Evolutionary conservation across 2,797 vertebrate species (phyloP).

Genomic region (Pseudochirops corinnae): DNA sequence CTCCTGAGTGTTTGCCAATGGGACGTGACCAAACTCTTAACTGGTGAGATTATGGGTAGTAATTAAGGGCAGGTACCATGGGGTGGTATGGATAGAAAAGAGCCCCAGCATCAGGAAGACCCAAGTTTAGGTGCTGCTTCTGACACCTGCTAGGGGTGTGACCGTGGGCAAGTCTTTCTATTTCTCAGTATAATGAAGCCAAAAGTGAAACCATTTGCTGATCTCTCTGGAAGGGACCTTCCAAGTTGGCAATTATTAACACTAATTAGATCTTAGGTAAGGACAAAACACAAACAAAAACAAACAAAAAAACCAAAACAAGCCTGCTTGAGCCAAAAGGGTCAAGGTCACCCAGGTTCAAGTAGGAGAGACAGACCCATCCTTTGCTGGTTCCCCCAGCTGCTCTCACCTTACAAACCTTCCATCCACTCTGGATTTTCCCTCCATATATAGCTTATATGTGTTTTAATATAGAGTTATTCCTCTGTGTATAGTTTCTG

Average conservation of each 20-base stretch:
- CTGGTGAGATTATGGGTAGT: not conserved
- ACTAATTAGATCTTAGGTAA: not conserved
- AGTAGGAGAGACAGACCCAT: not conserved
- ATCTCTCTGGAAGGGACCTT: not conserved
- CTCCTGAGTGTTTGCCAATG: constrained; percentile 26
- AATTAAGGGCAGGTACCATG: not conserved
- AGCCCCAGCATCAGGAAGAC: not conserved
- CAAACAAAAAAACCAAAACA: not conserved
- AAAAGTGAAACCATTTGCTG: not conserved
- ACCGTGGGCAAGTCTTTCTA: not conserved
- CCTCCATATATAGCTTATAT: not conserved
- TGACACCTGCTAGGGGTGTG: not conserved
- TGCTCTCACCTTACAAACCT: not conserved
- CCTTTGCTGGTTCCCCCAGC: not conserved
- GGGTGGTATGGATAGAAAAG: not conserved
- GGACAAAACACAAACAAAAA: not conserved
- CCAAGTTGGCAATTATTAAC: not conserved
- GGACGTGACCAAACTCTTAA: constrained; percentile 9
- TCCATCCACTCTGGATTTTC: not conserved
- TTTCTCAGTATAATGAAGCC: not conserved
- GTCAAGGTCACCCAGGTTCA: too few species aligned
- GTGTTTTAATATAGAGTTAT: not conserved
- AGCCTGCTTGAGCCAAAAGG: not conserved
- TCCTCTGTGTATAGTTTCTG: not conserved
- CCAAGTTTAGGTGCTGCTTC: not conserved